A percentile compares a stretch with the other conserved stretches of the same genome.
Evolutionary conservation across 2,888 invertebrate species (phyloP).

Genomic region (Hermodice carunculata): DNA sequence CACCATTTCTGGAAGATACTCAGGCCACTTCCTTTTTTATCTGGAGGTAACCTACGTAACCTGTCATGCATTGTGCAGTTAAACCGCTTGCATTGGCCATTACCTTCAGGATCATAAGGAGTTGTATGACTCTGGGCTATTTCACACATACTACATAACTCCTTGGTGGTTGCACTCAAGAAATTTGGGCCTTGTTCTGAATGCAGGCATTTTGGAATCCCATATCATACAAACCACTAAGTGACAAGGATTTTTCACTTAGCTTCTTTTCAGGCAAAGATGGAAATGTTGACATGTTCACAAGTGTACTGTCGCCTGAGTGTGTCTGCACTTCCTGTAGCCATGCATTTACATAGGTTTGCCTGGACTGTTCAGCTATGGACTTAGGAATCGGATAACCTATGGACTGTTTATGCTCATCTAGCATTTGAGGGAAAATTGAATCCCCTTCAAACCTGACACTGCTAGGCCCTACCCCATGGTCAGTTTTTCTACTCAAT

Average conservation of each 20-base stretch:
- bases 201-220: conserved; percentile 23
- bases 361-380: too few species aligned
- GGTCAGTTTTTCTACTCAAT: too few species aligned
- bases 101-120: conserved; percentile 28
- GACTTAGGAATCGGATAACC: too few species aligned
- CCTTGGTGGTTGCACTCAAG: conserved; percentile 1
- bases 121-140: conserved; percentile 28
- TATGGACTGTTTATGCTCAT: too few species aligned
- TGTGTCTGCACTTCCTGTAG: too few species aligned
- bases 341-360: too few species aligned
- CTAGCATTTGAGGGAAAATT: too few species aligned
- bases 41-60: conserved; percentile 27
- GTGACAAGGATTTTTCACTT: conserved; percentile 14
- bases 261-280: too few species aligned
- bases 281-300: too few species aligned
- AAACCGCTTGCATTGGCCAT: conserved; percentile 21
- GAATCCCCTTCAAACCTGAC: too few species aligned
- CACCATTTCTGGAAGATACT: conserved; percentile 27
- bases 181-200: conserved; percentile 27
- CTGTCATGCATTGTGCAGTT: conserved; percentile 38
- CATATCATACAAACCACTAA: conserved; percentile 26
- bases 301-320: too few species aligned
- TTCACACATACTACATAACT: conserved; percentile 35
- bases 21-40: conserved; percentile 34
- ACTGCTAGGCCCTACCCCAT: too few species aligned